Evolutionary conservation across 2,113 vertebrate species (phyloP).

Genomic region (Tyto alba): DNA sequence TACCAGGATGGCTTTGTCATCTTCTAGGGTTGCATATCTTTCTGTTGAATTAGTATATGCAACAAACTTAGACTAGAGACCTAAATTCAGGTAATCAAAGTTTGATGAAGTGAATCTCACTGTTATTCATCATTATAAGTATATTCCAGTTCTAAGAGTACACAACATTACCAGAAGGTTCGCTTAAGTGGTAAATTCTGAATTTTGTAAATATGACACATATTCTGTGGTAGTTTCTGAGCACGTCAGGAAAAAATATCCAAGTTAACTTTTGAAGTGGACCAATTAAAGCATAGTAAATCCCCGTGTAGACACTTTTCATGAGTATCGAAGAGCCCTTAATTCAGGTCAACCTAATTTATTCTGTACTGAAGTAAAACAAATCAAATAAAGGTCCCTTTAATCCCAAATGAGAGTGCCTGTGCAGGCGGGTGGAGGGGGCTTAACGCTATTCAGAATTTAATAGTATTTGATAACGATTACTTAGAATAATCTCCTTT

Average conservation of each 20-base stretch:
- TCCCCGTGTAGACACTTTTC: conserved; percentile 4
- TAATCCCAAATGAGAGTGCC: conserved; percentile 63
- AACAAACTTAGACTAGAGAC: background rate
- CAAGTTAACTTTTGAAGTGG: conserved; percentile 36
- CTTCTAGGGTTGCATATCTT: background rate
- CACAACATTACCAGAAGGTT: background rate
- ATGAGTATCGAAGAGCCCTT: conserved; percentile 7
- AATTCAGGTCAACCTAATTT: conserved; percentile 55
- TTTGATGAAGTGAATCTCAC: background rate
- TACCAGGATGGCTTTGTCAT: background rate
- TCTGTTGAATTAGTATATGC: background rate
- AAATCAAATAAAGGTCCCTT: conserved; percentile 55
- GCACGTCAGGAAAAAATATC: background rate
- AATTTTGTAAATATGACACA: background rate
- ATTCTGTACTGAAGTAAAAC: conserved; percentile 50
- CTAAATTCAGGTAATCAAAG: background rate
- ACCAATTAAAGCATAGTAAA: conserved; percentile 37
- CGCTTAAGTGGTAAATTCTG: background rate
- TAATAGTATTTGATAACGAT: conserved; percentile 57
- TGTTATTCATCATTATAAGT: background rate
- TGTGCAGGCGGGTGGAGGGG: conserved; percentile 1
- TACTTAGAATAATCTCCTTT: conserved; percentile 62
- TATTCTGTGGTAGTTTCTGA: background rate
- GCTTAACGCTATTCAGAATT: conserved; percentile 47
- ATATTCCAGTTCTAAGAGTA: background rate